Evolutionary conservation across 2,113 vertebrate species (phyloP).

Genomic region (Muntiacus reevesi): DNA sequence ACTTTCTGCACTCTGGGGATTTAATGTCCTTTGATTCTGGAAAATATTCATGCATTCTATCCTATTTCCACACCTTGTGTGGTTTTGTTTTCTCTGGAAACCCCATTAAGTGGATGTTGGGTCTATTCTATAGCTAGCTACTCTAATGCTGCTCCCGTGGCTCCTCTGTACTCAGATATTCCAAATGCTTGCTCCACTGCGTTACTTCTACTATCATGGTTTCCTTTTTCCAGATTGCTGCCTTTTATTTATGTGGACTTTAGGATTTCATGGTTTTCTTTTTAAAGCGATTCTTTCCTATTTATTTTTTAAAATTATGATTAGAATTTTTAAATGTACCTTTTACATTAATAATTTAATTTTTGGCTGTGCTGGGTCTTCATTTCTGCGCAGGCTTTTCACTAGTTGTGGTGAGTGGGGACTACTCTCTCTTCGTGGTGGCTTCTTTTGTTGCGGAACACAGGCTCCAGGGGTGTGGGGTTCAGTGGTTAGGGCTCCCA

Average conservation of each 20-base stretch:
- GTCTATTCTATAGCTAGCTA: background rate
- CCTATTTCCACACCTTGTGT: background rate
- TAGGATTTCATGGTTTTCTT: background rate
- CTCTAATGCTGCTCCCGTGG: fast-evolving
- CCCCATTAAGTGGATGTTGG: too few relatives aligned
- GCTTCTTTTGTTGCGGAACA: background rate
- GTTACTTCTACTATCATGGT: background rate
- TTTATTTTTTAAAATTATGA: background rate
- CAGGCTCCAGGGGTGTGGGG: background rate
- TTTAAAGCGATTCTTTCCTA: background rate
- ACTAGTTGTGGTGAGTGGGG: background rate
- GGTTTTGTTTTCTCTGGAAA: background rate
- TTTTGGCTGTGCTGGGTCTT: background rate
- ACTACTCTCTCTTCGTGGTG: background rate
- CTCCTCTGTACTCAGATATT: background rate
- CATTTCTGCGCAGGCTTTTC: background rate
- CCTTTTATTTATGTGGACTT: background rate
- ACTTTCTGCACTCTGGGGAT: background rate
- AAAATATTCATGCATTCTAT: background rate
- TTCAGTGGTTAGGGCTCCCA: background rate
- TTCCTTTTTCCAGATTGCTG: background rate
- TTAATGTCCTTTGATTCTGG: background rate
- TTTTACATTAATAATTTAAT: background rate
- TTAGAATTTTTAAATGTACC: background rate
- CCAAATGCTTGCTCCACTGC: background rate